A percentile compares a stretch with the other conserved stretches of the same genome.
Evolutionary conservation across 1,140 invertebrate species (phyloP).

Genomic region (Leucophenga varia): DNA sequence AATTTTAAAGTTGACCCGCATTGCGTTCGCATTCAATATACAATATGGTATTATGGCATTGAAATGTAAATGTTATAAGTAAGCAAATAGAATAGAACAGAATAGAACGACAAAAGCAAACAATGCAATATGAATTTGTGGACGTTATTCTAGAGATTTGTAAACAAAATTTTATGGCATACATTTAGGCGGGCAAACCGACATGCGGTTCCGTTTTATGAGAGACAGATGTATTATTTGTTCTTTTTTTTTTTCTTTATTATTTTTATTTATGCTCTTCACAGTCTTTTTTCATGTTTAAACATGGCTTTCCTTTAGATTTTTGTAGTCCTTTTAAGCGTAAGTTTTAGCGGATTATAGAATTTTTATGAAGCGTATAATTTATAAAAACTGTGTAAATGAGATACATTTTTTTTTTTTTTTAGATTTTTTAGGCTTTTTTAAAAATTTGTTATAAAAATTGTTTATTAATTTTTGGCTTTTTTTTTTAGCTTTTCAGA

Average conservation of each 20-base stretch:
- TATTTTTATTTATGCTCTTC: background rate
- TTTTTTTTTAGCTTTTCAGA: too few species aligned
- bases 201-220: slow-evolving; percentile 11
- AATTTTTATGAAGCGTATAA: slow-evolving; percentile 46
- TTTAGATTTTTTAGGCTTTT: too few species aligned
- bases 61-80: too few species aligned
- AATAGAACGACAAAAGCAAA: slow-evolving; percentile 29
- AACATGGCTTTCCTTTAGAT: slow-evolving; percentile 21
- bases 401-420: too few species aligned
- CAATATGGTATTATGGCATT: too few species aligned
- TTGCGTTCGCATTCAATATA: too few species aligned
- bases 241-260: background rate
- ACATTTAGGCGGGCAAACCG: slow-evolving; percentile 34
- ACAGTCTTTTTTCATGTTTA: slow-evolving; percentile 41
- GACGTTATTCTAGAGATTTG: slow-evolving; percentile 51
- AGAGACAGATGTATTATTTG: background rate
- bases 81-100: too few species aligned
- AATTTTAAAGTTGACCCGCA: slow-evolving; percentile 41
- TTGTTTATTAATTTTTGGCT: too few species aligned
- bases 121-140: slow-evolving; percentile 49
- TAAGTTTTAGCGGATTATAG: slow-evolving; percentile 38
- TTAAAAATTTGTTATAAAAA: too few species aligned
- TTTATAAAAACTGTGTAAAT: slow-evolving; percentile 40
- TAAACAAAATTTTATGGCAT: slow-evolving; percentile 51
- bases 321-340: slow-evolving; percentile 5